These are phyloP conservation scores for Brenthis ino DNA, from an alignment of 2,888 invertebrate genomes.

Conservation along the genomic window DNA sequence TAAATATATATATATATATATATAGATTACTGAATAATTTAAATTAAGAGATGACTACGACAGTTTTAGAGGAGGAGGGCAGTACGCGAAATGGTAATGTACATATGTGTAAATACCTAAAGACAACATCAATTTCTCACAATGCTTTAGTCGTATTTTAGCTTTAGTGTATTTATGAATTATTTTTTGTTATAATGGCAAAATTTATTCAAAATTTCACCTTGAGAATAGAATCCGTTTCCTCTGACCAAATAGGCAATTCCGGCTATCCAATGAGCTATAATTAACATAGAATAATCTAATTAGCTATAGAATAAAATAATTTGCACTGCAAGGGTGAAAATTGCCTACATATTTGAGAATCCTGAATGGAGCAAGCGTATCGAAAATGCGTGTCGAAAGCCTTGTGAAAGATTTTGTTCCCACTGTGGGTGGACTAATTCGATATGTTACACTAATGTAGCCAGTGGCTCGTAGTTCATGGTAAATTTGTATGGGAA, in stretches of 20 bases:
- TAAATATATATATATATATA: too few relatives aligned
- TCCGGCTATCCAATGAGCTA: background rate
- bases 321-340: conserved; percentile 11
- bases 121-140: too few relatives aligned
- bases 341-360: conserved; percentile 19
- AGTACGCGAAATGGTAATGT: too few relatives aligned
- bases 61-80: too few relatives aligned
- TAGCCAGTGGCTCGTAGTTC: conserved; percentile 51
- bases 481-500: conserved; percentile 68
- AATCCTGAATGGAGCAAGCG: conserved; percentile 44
- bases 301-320: conserved; percentile 6
- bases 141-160: too few relatives aligned
- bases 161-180: too few relatives aligned
- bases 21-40: too few relatives aligned
- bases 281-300: background rate
- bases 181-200: too few relatives aligned
- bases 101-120: too few relatives aligned
- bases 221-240: too few relatives aligned
- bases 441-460: conserved; percentile 44
- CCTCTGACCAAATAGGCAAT: background rate
- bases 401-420: conserved; percentile 63
- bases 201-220: too few relatives aligned
- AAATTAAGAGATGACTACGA: too few relatives aligned
- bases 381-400: conserved; percentile 58
- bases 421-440: conserved; percentile 58